Evolutionary conservation across 2,888 invertebrate genomes (phyloP), one percentile per base, ranked within the genome.

Genomic region (Chalcosyrphus nemorum): DNA sequence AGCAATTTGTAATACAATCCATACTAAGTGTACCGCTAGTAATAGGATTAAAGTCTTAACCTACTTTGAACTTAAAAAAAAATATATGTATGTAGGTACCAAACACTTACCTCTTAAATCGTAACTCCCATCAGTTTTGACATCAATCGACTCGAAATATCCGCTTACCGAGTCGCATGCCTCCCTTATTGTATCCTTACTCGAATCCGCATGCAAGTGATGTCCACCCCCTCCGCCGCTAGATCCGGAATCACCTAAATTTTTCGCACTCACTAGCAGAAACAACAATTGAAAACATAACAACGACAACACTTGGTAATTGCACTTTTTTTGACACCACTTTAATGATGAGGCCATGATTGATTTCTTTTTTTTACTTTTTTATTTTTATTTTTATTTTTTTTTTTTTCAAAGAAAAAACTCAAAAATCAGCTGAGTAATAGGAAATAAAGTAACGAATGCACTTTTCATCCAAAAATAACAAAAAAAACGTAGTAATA

Each of bases 131-230:
- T 88, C 89, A 87, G 88, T 87, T 86, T 89, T 87, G 81, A 90
- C 89, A 88, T 90, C 89, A 87, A 90, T 91, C 87, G 91, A 89
- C 86, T 90, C 89, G 72, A 90, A 91, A 88, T 90, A 90, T 81
- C 87, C 87, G 84, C 89, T 89, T 71, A 90, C 89, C 68, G 88
- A 86, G 21, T 89, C 88, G 86, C 90, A 90, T 77, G 89, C 88
- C 80, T 89, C 88, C 74, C 86, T 74, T 35, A 80, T 84, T 72
- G 84, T 84, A 84, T 84, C 84, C 84, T 75, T 84, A 59, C 38
- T 70, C 63, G 84, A 74, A 29, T 84, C 80, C 7, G 68, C 68
- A 41, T 84, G 84, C n/a, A 75, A 57, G 41, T 80, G 84, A 70
- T 84, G 84, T 43, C 21, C 52, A 17, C 38, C 38, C 13, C 19